Base-by-base conservation (phyloP, 2,888 invertebrate genomes). In the Liopterus haemorrhoidalis region DNA sequence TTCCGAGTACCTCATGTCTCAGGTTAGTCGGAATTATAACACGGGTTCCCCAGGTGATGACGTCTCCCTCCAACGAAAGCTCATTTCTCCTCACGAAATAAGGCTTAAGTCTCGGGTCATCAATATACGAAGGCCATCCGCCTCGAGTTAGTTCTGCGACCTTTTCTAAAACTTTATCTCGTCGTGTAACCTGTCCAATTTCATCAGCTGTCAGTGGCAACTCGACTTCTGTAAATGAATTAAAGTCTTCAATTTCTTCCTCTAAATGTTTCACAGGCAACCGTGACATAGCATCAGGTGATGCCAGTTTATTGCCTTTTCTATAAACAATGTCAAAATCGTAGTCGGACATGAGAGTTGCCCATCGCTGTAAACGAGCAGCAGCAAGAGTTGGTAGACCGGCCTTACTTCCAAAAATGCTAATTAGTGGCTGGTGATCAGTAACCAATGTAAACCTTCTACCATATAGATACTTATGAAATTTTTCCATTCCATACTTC, bases 401-500 rank as follows among this genome's bases (percentile, higher is more conserved):
- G 48, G 54, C 56, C 5, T 57, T 46, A 28, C 52, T 56, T 2
- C 54, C 56, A 38, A 59, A 58, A 6, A 57, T 24, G 1, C 54
- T 53, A 32, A 55, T 42, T 9, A 61, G 47, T 2, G 59, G 61
- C 38, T 59, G 59, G 32, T 61, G 59, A 45, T 63, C 61, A 0
- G 58, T 54, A 6, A 41, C 37, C 4, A 62, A 40, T 2, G 51
- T 52, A 52, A 64, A 65, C 14, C 55, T 48, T n/a, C 49, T 55
- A 4, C 61, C 61, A 11, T 55, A 40, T 31, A 64, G 49, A 54
- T 60, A 64, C 38, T 62, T 59, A 44, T 59, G 54, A 49, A 60
- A 62, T 27, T 55, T 59, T 11, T 50, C 49, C 2, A 59, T 51
- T 1, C 57, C 57, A 54, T 55, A 62, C 41, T 52, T 57, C 45